Percentiles rank a stretch among this genome's conserved stretches.
These are phyloP conservation scores for Anhinga rufa DNA, from an alignment of 2,113 vertebrate genomes.

Conservation along the genomic window DNA sequence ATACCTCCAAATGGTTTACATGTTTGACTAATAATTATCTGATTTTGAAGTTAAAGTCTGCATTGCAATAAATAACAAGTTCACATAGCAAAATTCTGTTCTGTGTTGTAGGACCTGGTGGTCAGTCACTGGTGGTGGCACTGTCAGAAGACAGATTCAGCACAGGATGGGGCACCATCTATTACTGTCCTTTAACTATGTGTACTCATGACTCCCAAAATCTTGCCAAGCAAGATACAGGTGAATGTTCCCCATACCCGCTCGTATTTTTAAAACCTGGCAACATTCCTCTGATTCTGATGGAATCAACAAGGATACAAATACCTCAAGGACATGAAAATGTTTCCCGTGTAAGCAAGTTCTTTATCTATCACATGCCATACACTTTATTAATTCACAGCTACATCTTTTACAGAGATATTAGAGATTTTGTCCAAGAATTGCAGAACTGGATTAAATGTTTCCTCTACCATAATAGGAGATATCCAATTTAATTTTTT, in stretches of 20 bases:
- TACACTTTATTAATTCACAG: not conserved
- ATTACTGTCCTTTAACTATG: fast-evolving
- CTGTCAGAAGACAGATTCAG: not conserved
- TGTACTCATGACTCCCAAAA: not conserved
- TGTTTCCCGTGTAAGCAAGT: not conserved
- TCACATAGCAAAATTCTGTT: not conserved
- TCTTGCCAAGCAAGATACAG: not conserved
- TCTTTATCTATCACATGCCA: not conserved
- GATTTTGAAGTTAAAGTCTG: not conserved
- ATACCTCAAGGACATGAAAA: not conserved
- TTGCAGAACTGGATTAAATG: not conserved
- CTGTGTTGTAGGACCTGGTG: not conserved
- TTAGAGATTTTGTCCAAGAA: not conserved
- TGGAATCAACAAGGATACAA: not conserved
- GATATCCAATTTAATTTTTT: not conserved
- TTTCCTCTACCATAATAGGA: not conserved
- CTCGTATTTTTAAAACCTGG: not conserved
- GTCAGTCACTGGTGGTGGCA: not conserved
- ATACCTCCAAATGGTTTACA: not conserved
- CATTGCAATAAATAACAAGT: not conserved
- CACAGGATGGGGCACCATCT: not conserved
- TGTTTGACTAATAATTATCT: not conserved
- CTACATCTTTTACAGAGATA: not conserved
- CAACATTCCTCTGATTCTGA: not conserved
- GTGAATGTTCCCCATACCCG: not conserved